Base-by-base conservation (phyloP, 1,140 invertebrate genomes). In the Akabosia matsudoensis region DNA sequence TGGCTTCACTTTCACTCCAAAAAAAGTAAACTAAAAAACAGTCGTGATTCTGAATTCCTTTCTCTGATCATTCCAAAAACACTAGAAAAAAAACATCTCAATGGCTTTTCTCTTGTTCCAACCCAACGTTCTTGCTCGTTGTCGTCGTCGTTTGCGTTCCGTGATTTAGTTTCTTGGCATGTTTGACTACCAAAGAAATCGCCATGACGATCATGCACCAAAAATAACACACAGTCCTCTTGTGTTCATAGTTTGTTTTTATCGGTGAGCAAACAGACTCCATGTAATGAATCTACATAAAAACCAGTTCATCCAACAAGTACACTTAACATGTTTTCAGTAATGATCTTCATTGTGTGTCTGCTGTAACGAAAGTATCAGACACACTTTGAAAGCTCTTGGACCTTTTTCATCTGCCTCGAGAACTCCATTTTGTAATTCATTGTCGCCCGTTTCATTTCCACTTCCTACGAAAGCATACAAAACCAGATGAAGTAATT, bases 141-240 rank as follows among this genome's bases (percentile, higher is more conserved):
- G 54, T 61, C n/a, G 54, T 61, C 54, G 13, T 61, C 7, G 54
- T 61, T 45, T 22, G 54, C 24, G 54, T 13, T 61, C 24, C 14
- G 54, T 61, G 54, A 61, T 61, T 61, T 61, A 61, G 54, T 61
- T 61, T 61, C 54, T 61, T 61, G 54, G 54, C 54, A 61, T 61
- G 54, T 61, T 61, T 61, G 24, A 61, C 54, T 61, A 31, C 61
- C 54, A 61, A 45, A 45, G 18, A 10, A 18, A 45, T 45, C 37
- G 37, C 18, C 7, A 45, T 45, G 37, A 45, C 37, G 37, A 45
- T 45, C 7, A 45, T 45, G 37, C 7, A 10, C 37, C n/a, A n/a
- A n/a, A n/a, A n/a, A n/a, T n/a, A n/a, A n/a, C n/a, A n/a, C n/a
- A n/a, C n/a, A n/a, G n/a, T n/a, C n/a, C n/a, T n/a, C n/a, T n/a